Conservation (phyloP, 2,113 vertebrate genomes). For the Mesitornis unicolor region DNA sequence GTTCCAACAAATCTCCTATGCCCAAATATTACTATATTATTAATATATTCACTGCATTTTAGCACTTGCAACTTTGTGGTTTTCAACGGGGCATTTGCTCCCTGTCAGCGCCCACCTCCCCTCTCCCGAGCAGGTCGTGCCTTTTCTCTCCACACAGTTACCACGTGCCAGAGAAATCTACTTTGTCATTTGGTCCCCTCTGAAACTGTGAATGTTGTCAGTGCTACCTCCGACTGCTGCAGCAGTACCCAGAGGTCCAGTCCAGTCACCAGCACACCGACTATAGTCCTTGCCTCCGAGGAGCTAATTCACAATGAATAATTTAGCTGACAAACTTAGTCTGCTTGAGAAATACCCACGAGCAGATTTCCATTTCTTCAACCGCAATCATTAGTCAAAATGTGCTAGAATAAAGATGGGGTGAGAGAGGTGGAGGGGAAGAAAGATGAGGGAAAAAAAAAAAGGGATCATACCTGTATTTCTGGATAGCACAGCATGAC, state of each 20-base stretch:
- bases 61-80: background rate
- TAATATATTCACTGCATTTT: background rate
- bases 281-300: conserved; percentile 18
- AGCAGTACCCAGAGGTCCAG: conserved; percentile 9
- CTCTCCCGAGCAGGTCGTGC: background rate
- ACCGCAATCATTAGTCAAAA: conserved; percentile 38
- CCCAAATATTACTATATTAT: background rate
- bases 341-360: conserved; percentile 38
- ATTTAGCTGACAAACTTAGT: conserved; percentile 46
- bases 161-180: background rate
- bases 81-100: background rate
- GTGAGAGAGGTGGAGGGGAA: conserved; percentile 28
- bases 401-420: background rate
- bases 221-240: background rate
- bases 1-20: background rate
- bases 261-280: background rate
- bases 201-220: conserved; percentile 9
- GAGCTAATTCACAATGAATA: conserved; percentile 57
- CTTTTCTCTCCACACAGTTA: background rate
- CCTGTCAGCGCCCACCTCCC: background rate
- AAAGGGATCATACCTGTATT: background rate
- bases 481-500: background rate
- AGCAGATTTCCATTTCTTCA: conserved; percentile 33
- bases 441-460: background rate
- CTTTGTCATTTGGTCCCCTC: background rate